These are phyloP conservation scores for Microcebus jonahi DNA, from an alignment of 2,113 vertebrate genomes.

Conservation along the genomic window DNA sequence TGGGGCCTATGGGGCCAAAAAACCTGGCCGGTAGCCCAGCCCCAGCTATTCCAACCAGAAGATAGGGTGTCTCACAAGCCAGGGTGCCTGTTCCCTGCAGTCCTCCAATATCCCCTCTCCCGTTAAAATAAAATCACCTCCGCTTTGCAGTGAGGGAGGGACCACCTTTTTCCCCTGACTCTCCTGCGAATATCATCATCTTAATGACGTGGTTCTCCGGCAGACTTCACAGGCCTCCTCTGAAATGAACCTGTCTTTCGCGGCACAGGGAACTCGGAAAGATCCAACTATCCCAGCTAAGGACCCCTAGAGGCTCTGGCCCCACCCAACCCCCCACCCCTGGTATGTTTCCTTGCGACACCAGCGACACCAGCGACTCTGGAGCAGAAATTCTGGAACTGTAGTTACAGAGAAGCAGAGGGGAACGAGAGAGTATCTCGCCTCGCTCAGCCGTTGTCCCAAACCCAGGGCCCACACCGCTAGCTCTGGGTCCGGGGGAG, in stretches of 20 bases:
- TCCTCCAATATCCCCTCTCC: background rate
- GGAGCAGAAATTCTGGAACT: background rate
- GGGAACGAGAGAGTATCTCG: background rate
- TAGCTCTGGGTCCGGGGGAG: background rate
- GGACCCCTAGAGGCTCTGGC: background rate
- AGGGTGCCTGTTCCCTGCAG: background rate
- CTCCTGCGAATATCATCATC: background rate
- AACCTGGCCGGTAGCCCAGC: constrained; percentile 43
- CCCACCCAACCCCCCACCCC: too few species aligned
- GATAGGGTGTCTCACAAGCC: background rate
- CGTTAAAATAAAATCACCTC: constrained; percentile 37
- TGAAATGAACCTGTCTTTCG: constrained; percentile 6
- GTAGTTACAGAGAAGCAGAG: background rate
- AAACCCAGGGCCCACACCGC: background rate
- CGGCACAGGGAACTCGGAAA: background rate
- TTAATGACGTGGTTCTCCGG: background rate
- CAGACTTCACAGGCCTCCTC: background rate
- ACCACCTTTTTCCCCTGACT: background rate
- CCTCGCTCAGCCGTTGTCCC: background rate
- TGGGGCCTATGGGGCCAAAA: background rate
- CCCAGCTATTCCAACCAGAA: background rate
- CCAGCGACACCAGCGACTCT: background rate
- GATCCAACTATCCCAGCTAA: background rate
- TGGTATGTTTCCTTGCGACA: background rate
- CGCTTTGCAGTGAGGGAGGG: constrained; percentile 26